Conservation (phyloP, 2,113 vertebrate species). For the Harpagus bidentatus region DNA sequence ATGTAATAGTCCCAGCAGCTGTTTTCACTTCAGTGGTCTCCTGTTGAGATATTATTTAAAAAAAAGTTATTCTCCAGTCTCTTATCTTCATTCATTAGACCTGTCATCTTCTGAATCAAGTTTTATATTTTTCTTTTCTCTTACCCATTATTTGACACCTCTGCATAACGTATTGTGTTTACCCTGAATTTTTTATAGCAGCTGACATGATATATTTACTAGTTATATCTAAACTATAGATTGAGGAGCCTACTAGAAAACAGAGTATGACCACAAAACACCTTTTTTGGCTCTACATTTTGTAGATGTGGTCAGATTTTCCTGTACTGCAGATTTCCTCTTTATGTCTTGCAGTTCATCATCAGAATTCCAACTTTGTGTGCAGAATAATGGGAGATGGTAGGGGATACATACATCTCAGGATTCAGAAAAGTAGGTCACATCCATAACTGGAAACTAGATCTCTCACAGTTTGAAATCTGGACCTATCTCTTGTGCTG, state of each 20-base stretch:
- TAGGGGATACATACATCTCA: neutral
- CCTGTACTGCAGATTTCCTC: neutral
- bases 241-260: neutral
- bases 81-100: neutral
- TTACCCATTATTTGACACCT: neutral
- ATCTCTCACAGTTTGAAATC: neutral
- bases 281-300: neutral
- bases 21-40: conserved; percentile 12
- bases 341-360: neutral
- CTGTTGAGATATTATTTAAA: neutral
- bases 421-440: neutral
- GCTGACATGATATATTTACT: neutral
- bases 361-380: neutral
- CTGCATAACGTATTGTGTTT: neutral
- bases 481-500: neutral
- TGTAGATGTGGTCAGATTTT: neutral
- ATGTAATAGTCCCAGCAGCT: conserved; percentile 7
- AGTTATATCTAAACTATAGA: neutral
- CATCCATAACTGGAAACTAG: neutral
- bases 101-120: neutral
- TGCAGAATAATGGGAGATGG: neutral
- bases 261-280: neutral
- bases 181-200: neutral
- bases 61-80: neutral
- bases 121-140: neutral